Conservation (phyloP, 2,888 invertebrate genomes). For the Helicoverpa assulta region DNA sequence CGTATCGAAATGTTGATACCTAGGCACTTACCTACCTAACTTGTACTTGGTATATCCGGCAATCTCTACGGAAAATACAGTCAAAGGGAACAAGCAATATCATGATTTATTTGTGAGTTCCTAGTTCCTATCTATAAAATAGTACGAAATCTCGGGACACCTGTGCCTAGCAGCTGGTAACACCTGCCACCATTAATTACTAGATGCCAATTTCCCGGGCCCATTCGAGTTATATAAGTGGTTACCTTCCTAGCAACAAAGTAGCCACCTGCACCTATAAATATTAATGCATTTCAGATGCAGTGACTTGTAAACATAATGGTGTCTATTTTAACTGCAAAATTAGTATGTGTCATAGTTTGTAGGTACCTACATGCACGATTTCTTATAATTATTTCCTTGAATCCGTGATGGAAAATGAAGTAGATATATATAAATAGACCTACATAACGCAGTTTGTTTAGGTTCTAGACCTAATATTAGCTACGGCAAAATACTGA, state of each 20-base stretch:
- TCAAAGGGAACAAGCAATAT: conserved; percentile 15
- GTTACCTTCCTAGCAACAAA: conserved; percentile 1
- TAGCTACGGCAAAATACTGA: too few relatives aligned
- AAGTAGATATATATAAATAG: too few relatives aligned
- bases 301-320: neutral
- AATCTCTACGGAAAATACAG: neutral
- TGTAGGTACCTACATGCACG: neutral
- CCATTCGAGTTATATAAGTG: conserved; percentile 25
- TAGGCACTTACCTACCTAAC: too few relatives aligned
- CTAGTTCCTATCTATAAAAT: conserved; percentile 6
- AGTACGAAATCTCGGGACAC: conserved; percentile 28
- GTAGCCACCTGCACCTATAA: neutral
- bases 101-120: conserved; percentile 28
- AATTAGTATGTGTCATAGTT: neutral
- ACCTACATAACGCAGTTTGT: too few relatives aligned
- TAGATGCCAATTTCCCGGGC: conserved; percentile 37
- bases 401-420: neutral
- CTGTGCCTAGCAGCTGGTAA: conserved; percentile 7
- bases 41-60: too few relatives aligned
- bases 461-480: too few relatives aligned
- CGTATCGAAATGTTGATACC: too few relatives aligned
- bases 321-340: too few relatives aligned
- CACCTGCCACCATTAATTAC: conserved; percentile 27
- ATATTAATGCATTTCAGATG: neutral
- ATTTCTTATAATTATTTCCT: conserved; percentile 1